phyloP scores from a whole-genome alignment of 2,113 vertebrate species.

The Carollia perspicillata region DNA sequence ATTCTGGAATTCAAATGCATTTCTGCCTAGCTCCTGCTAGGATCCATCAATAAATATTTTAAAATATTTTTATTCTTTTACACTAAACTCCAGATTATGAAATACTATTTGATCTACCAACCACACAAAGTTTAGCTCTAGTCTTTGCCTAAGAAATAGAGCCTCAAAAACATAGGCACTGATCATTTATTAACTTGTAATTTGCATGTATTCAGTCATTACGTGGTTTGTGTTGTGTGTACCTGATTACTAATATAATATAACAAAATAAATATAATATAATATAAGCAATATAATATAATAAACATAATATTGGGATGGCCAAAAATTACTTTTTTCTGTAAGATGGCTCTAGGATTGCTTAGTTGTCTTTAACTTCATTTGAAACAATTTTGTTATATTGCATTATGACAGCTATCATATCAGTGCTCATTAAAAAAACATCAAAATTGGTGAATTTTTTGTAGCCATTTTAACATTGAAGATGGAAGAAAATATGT shows the following conservation, averaged over 20 bases:
- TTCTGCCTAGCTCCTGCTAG: not conserved
- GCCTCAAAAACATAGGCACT: not conserved
- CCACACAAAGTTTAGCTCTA: not conserved
- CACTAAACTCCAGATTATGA: not conserved
- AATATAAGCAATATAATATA: not conserved
- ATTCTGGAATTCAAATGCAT: constrained; percentile 7
- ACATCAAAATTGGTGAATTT: too few relatives aligned
- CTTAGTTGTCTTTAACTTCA: too few relatives aligned
- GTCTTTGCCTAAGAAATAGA: not conserved
- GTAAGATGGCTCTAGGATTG: too few relatives aligned
- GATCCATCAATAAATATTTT: not conserved
- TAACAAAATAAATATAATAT: not conserved
- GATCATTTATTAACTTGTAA: not conserved
- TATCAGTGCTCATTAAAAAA: too few relatives aligned
- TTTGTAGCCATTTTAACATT: too few relatives aligned
- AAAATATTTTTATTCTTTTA: not conserved
- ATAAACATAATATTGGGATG: not conserved
- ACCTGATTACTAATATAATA: not conserved
- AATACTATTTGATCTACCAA: not conserved
- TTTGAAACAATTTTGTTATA: too few relatives aligned
- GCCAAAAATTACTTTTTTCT: too few relatives aligned
- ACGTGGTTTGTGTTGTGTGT: not conserved
- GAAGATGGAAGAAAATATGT: too few relatives aligned
- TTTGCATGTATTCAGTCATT: not conserved
- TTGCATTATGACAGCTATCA: too few relatives aligned